Evolutionary conservation across 1,140 invertebrate species (phyloP).

Genomic region (Macrostomum lignano): DNA sequence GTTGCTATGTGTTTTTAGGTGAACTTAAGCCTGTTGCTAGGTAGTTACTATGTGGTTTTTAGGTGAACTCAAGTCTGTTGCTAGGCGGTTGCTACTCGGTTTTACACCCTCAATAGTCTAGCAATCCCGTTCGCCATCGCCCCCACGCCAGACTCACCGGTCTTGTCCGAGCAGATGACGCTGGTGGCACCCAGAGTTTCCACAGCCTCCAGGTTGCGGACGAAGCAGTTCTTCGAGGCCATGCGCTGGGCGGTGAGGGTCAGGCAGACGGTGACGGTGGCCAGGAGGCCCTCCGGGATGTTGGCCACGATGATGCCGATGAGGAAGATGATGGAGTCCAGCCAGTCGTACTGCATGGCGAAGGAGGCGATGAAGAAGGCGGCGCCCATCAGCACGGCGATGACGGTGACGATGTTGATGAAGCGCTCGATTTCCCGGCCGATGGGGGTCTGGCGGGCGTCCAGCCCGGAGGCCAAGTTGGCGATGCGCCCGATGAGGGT

Average conservation of each 20-base stretch:
- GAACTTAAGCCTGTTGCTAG: too few relatives aligned
- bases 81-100: too few relatives aligned
- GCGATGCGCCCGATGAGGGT: conserved; percentile 33
- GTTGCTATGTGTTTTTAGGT: too few relatives aligned
- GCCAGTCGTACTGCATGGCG: conserved; percentile 33
- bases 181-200: conserved; percentile 80
- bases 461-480: conserved; percentile 28
- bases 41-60: too few relatives aligned
- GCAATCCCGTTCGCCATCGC: too few relatives aligned
- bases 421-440: conserved; percentile 29
- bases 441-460: conserved; percentile 29
- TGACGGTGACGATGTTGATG: conserved; percentile 27
- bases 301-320: conserved; percentile 82
- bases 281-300: conserved; percentile 46
- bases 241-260: conserved; percentile 77
- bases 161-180: conserved; percentile 86
- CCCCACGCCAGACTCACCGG: too few relatives aligned
- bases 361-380: conserved; percentile 26
- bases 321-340: conserved; percentile 76
- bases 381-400: conserved; percentile 28
- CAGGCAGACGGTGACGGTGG: conserved; percentile 37
- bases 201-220: conserved; percentile 84
- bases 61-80: too few relatives aligned
- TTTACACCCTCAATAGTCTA: too few relatives aligned
- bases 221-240: conserved; percentile 83